Base-by-base conservation (phyloP, 2,113 vertebrate genomes). In the Channa maculata region DNA sequence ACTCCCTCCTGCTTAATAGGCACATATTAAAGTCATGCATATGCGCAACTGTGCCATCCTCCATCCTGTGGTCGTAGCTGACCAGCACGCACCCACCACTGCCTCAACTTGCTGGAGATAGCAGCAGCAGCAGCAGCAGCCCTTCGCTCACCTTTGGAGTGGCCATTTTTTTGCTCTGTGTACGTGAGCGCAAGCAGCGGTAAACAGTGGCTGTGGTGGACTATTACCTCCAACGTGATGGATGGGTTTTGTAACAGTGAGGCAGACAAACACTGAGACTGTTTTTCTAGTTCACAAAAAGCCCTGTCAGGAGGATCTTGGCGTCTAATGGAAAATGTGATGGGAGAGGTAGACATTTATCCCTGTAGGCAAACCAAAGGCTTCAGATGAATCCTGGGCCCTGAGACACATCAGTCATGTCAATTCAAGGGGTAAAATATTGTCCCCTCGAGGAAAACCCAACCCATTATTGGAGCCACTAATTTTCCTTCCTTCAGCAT, bases 331-430 rank as follows among this genome's bases (percentile, higher is more conserved):
- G 73, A 80, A 72, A 46, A 73, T 52, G 85, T 77, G 68, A 77
- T 80, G 75, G 48, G 57, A 52, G 51, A 77, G 78, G 70, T 55
- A 60, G 75, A 86, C 64, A 55, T 86, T 83, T 64, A 75, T 83
- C 79, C 80, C 77, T 49, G 41, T 15, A 65, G 86, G 57, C 64
- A 53, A 39, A 73, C 59, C 67, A 4, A 14, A 80, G 65, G 60
- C 75, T 85, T 75, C 13, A 6, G 78, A 77, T 85, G 71, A 88
- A 77, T 83, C 68, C 50, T 1, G 33, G 66, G 43, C 62, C 80
- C 39, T 50, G 77, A 85, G 77, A 89, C 69, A 66, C 91, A 91
- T 91, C 85, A 87, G 89, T 91, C 91, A 90, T 3, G 37, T 52
- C 39, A 62, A 13, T 64, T 60, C 58, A 33, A 82, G 60, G 57